Percentiles rank a stretch among this genome's conserved stretches.
Conservation (phyloP, 2,888 invertebrate genomes). For the Folsomia candida region DNA sequence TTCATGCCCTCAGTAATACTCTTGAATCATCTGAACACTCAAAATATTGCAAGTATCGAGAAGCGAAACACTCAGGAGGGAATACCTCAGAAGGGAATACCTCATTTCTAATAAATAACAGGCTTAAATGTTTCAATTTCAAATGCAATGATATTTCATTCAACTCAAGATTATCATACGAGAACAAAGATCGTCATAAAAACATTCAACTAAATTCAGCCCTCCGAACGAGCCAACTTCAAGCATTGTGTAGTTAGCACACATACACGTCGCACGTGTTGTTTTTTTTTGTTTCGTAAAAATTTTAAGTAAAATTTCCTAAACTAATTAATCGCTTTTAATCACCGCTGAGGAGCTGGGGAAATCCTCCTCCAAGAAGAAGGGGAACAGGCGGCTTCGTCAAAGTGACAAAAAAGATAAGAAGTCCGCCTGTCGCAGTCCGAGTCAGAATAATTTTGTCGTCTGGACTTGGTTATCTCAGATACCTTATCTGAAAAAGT, state of each 20-base stretch:
- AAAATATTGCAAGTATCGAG: too few species aligned
- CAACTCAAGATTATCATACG: background rate
- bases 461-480: too few species aligned
- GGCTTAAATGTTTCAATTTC: background rate
- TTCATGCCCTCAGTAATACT: too few species aligned
- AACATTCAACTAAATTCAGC: background rate
- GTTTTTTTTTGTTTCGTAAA: background rate
- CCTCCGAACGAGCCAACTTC: background rate
- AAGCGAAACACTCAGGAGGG: too few species aligned
- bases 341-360: too few species aligned
- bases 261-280: background rate
- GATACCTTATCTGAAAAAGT: too few species aligned
- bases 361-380: background rate
- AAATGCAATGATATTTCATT: background rate
- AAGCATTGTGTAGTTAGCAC: background rate
- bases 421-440: too few species aligned
- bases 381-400: background rate
- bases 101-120: background rate
- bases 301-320: background rate
- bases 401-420: too few species aligned
- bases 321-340: too few species aligned
- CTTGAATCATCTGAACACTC: too few species aligned
- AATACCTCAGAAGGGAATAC: background rate
- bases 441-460: too few species aligned
- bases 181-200: too few species aligned